Conservation (phyloP, 2,888 invertebrate species). For the Tinea pellionella region DNA sequence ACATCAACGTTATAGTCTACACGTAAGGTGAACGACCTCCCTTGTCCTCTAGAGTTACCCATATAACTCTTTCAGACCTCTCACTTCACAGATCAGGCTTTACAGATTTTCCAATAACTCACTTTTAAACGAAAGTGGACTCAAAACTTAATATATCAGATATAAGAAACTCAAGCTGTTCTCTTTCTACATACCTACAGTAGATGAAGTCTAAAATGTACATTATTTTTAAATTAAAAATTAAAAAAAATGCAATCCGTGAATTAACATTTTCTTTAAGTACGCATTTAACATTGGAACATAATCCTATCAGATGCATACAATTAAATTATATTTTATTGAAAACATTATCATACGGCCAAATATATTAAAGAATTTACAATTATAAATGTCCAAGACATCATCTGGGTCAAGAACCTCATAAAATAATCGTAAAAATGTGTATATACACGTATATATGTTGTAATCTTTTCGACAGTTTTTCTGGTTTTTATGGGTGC, state of each 20-base stretch:
- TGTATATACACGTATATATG: neutral
- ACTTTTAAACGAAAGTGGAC: conserved; percentile 1
- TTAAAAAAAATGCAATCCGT: no score
- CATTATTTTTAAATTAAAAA: no score
- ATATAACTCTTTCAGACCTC: conserved; percentile 28
- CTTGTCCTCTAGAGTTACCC: conserved; percentile 46
- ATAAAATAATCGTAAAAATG: conserved; percentile 22
- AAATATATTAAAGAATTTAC: neutral
- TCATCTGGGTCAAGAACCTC: conserved; percentile 28
- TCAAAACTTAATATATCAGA: no score
- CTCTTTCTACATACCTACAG: no score
- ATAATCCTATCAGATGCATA: neutral
- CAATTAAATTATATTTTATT: conserved; percentile 4
- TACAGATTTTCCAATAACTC: conserved; percentile 2
- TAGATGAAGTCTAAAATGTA: no score
- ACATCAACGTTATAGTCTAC: conserved; percentile 28
- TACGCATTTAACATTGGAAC: no score
- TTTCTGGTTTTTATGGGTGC: conserved; percentile 1
- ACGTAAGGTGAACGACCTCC: conserved; percentile 52
- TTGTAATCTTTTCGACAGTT: conserved; percentile 5
- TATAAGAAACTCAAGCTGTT: no score
- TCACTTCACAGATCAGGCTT: neutral
- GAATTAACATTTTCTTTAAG: no score
- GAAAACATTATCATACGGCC: neutral
- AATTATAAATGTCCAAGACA: neutral